A percentile compares a stretch with the other conserved stretches of the same genome.
Evolutionary conservation across 2,888 invertebrate genomes (phyloP).

Genomic region (Thymelicus acteon): DNA sequence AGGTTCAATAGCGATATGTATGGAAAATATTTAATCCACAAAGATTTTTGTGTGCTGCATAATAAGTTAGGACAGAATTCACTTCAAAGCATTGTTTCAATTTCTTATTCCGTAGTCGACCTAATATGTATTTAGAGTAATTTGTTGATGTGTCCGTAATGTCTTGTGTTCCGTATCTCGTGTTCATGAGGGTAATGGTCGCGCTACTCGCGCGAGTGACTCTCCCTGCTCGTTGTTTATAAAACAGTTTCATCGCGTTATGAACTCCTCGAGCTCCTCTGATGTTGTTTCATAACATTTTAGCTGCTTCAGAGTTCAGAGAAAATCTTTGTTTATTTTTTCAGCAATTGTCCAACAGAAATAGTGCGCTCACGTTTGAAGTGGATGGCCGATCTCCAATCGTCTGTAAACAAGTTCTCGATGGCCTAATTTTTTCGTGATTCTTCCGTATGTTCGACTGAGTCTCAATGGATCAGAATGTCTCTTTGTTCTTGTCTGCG

Average conservation of each 20-base stretch:
- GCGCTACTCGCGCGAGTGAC: slow-evolving; percentile 9
- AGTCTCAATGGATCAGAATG: background rate
- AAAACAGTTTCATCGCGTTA: slow-evolving; percentile 55
- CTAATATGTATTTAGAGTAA: too few species aligned
- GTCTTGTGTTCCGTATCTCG: slow-evolving; percentile 3
- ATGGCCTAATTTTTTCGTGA: slow-evolving; percentile 22
- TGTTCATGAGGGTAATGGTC: slow-evolving; percentile 43
- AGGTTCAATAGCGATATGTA: slow-evolving; percentile 13
- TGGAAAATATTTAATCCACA: background rate
- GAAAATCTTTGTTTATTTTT: slow-evolving; percentile 32
- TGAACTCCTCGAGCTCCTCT: slow-evolving; percentile 59
- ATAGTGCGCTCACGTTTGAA: slow-evolving; percentile 34
- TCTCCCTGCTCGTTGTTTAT: slow-evolving; percentile 52
- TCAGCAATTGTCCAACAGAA: slow-evolving; percentile 36
- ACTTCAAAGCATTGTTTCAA: too few species aligned
- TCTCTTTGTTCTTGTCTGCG: background rate
- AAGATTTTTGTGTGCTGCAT: too few species aligned
- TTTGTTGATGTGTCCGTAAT: background rate
- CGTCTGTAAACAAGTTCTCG: slow-evolving; percentile 23
- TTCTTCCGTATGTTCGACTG: slow-evolving; percentile 22
- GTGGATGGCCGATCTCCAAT: slow-evolving; percentile 24
- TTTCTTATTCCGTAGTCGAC: too few species aligned
- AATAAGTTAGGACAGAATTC: too few species aligned
- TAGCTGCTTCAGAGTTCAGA: slow-evolving; percentile 49
- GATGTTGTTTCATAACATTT: slow-evolving; percentile 65